Evolutionary conservation across 2,113 vertebrate species (phyloP), one percentile per base, ranked within the genome.

Genomic region (Tylochromis polylepis): DNA sequence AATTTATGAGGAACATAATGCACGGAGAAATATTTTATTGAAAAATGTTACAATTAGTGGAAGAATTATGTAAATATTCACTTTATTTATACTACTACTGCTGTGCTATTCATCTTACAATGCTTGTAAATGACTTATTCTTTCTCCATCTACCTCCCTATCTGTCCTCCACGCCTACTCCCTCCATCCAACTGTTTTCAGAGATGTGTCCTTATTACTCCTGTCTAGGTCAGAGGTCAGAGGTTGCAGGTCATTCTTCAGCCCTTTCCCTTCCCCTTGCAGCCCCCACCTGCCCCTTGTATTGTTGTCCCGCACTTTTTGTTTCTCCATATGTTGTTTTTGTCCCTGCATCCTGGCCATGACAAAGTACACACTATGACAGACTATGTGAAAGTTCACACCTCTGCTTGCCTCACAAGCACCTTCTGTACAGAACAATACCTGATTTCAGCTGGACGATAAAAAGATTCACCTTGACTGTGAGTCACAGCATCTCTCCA

Each of bases 221-320:
- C 65, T 79, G 92, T 94, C 77, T 85, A 86, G 94, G 93, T 94
- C 87, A 90, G 49, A 82, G 93, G 92, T 91, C 86, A 93, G 62
- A 91, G 95, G 92, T 92, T 81, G 85, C 43, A 84, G 87, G 92
- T 94, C 91, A 92, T 51, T 27, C 79, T 60, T 53, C 81, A 67
- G 53, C 65, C 53, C 90, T 81, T 46, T 83, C 85, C 81, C 8
- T 60, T 84, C 65, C 81, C 77, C 70, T 18, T 62, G 18, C 31
- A 51, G 8, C 81, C 90, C 55, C 65, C 31, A 24, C n/a, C 60
- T 81, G 81, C 85, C 89, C 88, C 87, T 46, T 43, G 65, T 83
- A 83, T 75, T 88, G 91, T 55, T 56, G 14, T n/a, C 24, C 24
- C 38, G 11, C 11, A 79, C 3, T 14, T 60, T 88, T 83, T 84